phyloP scores from a whole-genome alignment of 2,113 vertebrate genomes.

The Mesocricetus auratus region DNA sequence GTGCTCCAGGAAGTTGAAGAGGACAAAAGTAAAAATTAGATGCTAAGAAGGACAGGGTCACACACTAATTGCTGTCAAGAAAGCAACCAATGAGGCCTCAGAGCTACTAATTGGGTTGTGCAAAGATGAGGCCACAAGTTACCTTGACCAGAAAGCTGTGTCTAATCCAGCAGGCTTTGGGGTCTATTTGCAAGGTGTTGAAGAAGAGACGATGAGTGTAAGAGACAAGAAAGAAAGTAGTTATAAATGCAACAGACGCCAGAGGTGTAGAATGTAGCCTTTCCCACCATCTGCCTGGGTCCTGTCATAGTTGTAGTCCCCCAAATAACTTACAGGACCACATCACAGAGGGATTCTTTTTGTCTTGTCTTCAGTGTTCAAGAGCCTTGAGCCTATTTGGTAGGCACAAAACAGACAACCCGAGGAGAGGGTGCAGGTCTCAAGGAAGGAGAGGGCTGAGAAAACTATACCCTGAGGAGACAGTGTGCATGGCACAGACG shows the following conservation, averaged over 20 bases:
- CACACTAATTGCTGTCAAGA: neutral
- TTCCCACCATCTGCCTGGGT: too few relatives aligned
- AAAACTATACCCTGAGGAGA: neutral
- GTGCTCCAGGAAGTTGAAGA: neutral
- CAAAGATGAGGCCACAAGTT: neutral
- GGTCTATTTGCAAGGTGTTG: neutral
- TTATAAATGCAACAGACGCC: neutral
- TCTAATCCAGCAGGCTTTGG: neutral
- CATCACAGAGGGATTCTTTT: too few relatives aligned
- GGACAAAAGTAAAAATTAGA: rapidly evolving
- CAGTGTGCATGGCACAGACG: neutral
- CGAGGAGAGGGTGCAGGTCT: neutral
- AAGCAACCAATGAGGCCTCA: neutral
- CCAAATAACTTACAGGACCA: too few relatives aligned
- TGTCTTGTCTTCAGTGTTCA: neutral
- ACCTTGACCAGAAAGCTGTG: neutral
- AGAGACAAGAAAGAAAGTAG: neutral
- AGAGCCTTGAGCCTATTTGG: neutral
- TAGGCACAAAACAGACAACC: neutral
- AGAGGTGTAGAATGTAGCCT: too few relatives aligned
- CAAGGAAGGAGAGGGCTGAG: too few relatives aligned
- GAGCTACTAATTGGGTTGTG: neutral
- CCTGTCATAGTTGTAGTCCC: too few relatives aligned
- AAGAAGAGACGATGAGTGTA: neutral
- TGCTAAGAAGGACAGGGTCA: neutral